Base-by-base conservation (phyloP, 1,140 invertebrate genomes). In the Palaemon carinicauda region DNA sequence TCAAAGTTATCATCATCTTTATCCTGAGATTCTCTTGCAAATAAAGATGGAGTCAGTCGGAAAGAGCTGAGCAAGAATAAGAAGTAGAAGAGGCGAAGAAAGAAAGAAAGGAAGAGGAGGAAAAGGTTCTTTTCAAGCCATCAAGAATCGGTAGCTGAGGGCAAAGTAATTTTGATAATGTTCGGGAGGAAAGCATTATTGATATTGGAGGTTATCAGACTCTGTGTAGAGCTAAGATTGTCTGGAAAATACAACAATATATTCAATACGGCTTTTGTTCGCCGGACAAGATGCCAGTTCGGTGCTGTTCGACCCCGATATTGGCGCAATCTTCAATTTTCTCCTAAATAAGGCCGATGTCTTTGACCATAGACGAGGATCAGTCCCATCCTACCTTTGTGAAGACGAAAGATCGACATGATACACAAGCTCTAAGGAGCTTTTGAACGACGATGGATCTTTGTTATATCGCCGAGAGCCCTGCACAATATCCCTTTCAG, bases 121-220 rank as follows among this genome's bases (percentile, higher is more conserved):
- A 41, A 41, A 41, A 69, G 65, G 24, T 31, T 69, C 65, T 73
- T 80, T 71, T 74, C 33, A 51, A 29, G 24, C 83, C 29, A 41
- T 52, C 65, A 65, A 86, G 78, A 86, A 80, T 80, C 53, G 77
- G 83, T 74, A 71, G 77, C 77, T 69, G 83, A 31, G 78, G 74
- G 60, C 83, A 86, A 86, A 86, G 83, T 86, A 86, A 86, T 86
- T 80, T 86, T 80, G 83, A 86, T 86, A 86, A 86, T 86, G 83
- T 86, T 86, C 83, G 77, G 73, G 75, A 65, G 73, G 75, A 65
- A 80, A 80, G 77, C 83, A 86, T 86, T 86, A 86, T 86, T 80
- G 83, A 86, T 86, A 86, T 86, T 86, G 83, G 65, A 86, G 83
- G 83, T 86, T 86, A 86, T 86, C 77, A 80, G 77, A 51, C 77